Percentiles rank a stretch among this genome's conserved stretches.
Conservation (phyloP, 2,797 vertebrate species). For the Aphelocoma californica region DNA sequence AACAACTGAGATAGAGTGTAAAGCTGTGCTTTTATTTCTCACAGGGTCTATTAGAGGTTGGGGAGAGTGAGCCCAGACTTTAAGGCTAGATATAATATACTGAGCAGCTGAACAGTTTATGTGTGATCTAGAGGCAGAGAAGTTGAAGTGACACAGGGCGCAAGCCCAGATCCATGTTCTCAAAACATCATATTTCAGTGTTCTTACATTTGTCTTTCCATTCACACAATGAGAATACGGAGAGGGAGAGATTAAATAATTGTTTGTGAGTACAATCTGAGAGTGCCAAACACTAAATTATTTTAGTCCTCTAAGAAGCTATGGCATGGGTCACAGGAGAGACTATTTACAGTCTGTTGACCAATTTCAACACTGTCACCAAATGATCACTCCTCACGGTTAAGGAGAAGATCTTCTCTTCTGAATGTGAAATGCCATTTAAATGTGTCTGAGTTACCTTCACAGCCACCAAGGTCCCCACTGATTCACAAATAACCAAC, state of each 20-base stretch:
- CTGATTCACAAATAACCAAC: not conserved
- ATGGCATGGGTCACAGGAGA: not conserved
- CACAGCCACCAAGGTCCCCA: not conserved
- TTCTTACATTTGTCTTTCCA: not conserved
- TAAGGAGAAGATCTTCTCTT: not conserved
- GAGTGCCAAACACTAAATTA: not conserved
- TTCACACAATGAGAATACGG: not conserved
- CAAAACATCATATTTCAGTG: not conserved
- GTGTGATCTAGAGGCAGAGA: not conserved
- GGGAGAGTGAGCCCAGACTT: constrained; percentile 8
- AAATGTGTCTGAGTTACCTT: not conserved
- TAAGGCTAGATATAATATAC: not conserved
- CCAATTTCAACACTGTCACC: fast-evolving
- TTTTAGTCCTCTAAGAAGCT: not conserved
- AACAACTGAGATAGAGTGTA: constrained; percentile 17
- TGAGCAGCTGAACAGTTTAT: not conserved
- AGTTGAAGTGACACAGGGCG: not conserved
- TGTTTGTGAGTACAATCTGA: not conserved
- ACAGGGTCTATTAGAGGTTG: constrained; percentile 36
- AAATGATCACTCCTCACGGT: not conserved
- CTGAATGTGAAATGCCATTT: not conserved
- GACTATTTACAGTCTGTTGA: not conserved
- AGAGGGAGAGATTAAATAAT: not conserved
- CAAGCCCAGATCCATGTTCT: not conserved
- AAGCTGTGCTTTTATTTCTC: constrained; percentile 60